Percentiles rank a stretch among this genome's conserved stretches.
phyloP scores from a whole-genome alignment of 2,797 vertebrate species.

The Dipus sagitta region DNA sequence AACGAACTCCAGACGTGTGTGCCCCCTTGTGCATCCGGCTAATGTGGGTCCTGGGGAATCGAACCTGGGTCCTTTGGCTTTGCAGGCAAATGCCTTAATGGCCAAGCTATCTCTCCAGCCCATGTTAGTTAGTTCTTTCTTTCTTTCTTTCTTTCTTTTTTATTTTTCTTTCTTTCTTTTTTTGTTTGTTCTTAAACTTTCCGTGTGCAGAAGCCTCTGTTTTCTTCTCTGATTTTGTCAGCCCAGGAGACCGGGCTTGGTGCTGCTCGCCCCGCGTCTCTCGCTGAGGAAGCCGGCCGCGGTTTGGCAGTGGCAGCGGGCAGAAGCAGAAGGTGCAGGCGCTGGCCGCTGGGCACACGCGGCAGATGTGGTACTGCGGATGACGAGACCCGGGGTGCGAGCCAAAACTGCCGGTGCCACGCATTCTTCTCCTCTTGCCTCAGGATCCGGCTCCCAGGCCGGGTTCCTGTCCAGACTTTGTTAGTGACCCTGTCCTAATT shows the following conservation, averaged over 20 bases:
- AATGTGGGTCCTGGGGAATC: no score
- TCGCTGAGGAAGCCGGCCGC: not conserved
- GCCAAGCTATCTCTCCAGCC: no score
- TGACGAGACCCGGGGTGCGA: not conserved
- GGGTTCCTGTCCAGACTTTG: slow-evolving; percentile 78
- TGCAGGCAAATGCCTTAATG: no score
- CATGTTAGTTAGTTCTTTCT: no score
- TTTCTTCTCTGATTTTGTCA: not conserved
- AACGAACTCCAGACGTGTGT: no score
- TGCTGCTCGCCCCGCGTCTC: not conserved
- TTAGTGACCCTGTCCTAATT: slow-evolving; percentile 63
- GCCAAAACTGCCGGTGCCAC: no score
- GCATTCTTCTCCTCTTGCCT: not conserved
- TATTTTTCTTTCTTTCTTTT: not conserved
- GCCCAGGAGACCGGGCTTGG: not conserved
- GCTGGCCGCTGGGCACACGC: fast-evolving
- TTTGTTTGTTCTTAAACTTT: not conserved
- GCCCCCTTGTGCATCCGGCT: no score
- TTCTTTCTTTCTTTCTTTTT: no score
- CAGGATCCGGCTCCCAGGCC: slow-evolving; percentile 63
- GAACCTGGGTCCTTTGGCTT: no score
- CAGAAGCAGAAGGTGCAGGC: no score
- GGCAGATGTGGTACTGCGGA: not conserved
- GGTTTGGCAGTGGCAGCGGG: not conserved
- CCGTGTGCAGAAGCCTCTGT: not conserved